Base-by-base conservation (phyloP, 2,113 vertebrate species). In the Damaliscus lunatus region DNA sequence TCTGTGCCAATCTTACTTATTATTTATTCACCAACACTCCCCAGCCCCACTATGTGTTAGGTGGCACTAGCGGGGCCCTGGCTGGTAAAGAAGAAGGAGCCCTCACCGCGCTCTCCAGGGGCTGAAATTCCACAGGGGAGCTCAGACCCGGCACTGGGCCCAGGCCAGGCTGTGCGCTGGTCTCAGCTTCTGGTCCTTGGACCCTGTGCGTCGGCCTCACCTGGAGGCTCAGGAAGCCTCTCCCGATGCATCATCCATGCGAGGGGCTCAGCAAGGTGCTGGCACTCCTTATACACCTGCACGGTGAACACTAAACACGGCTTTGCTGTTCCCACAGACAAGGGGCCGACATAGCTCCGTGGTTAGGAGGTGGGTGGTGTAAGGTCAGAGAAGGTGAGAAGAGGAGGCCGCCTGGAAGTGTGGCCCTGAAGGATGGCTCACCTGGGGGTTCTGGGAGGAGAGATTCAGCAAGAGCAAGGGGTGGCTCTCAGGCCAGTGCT, bases 171-270 rank as follows among this genome's bases (percentile, higher is more conserved):
- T 4, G 55, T 11, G 46, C n/a, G 0, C 9, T 8, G 25, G 17
- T 19, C 57, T 25, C 46, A 5, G 64, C 8, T 1, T 13, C 21
- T 57, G 50, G 3, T 36, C 6, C 36, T 16, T 5, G 0, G 10
- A 3, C 2, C 14, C 4, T 8, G 2, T 23, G 50, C 0, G 0
- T 5, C 15, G 0, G 19, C 12, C 8, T 10, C 7, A 15, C 15
- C 27, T 1, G 3, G 48, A 10, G 9, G 14, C 60, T 25, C 6
- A 9, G 9, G 27, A 33, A 13, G 16, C 17, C 13, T 4, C 43
- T 0, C 7, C 3, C 9, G 19, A 29, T 1, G 13, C 7, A 0
- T 43, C 11, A 29, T 60, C 31, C 0, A 15, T 1, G 33, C 1
- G 0, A 62, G n/a, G 40, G 33, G 9, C 15, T 1, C 11, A 8